Evolutionary conservation across 2,113 vertebrate species (phyloP).

Genomic region (Apus apus): DNA sequence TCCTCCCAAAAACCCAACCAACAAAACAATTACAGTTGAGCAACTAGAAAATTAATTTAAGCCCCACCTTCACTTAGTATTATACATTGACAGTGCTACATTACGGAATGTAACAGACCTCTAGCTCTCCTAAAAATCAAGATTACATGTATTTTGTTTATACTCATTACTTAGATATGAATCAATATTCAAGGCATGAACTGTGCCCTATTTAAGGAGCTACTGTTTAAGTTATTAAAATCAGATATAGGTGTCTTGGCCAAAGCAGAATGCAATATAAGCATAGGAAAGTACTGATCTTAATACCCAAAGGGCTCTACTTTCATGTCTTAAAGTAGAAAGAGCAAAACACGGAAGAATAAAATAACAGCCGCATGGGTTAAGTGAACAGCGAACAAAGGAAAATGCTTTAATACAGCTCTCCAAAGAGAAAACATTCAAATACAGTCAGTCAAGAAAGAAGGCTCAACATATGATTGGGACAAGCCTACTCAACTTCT

Average conservation of each 20-base stretch:
- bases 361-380: background rate
- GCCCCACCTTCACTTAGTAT: background rate
- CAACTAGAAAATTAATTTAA: background rate
- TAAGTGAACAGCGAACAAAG: background rate
- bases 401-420: background rate
- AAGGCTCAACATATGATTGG: accelerated
- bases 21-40: background rate
- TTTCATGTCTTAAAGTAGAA: constrained; percentile 19
- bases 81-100: background rate
- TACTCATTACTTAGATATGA: background rate
- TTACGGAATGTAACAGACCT: background rate
- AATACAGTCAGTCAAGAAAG: background rate
- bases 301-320: background rate
- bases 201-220: background rate
- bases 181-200: background rate
- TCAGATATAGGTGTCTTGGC: background rate
- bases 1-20: background rate
- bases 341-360: background rate
- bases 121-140: background rate
- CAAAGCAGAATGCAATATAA: background rate
- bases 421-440: background rate
- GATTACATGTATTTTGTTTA: background rate
- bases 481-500: background rate
- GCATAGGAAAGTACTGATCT: background rate
- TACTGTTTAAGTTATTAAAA: constrained; percentile 15